A percentile compares a stretch with the other conserved stretches of the same genome.
phyloP scores from a whole-genome alignment of 1,140 invertebrate species.

The Bombus confusus region DNA sequence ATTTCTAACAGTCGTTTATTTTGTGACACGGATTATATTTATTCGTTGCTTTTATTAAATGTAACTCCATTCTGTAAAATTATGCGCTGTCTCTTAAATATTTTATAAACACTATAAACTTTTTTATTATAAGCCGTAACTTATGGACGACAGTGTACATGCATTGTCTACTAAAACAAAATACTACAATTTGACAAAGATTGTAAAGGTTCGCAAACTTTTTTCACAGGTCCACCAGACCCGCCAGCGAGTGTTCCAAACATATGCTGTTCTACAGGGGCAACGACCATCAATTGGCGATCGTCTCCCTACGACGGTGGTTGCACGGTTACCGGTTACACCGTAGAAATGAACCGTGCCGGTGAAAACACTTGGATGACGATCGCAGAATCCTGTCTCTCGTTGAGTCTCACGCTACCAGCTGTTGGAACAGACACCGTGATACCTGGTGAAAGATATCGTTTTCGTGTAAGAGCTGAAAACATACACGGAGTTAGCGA shows the following conservation, averaged over 20 bases:
- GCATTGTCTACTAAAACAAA: neutral
- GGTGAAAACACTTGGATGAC: conserved; percentile 84
- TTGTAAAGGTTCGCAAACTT: neutral
- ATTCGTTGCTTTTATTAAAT: no score
- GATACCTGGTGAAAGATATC: conserved; percentile 84
- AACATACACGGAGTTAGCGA: conserved; percentile 91
- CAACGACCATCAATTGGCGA: conserved; percentile 89
- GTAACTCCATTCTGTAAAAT: no score
- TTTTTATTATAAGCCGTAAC: neutral
- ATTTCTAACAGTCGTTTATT: no score
- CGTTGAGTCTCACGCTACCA: conserved; percentile 85
- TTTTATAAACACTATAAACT: no score
- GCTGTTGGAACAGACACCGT: conserved; percentile 73
- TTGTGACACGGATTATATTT: no score
- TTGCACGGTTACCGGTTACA: conserved; percentile 91
- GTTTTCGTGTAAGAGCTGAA: conserved; percentile 89
- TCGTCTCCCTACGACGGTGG: conserved; percentile 93
- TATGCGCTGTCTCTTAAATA: no score
- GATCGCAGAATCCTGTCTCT: conserved; percentile 85
- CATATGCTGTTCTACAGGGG: conserved; percentile 77
- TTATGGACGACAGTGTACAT: neutral
- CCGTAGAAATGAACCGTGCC: conserved; percentile 87
- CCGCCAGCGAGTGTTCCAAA: conserved; percentile 88
- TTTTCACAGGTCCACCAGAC: conserved; percentile 86
- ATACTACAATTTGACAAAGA: no score